A percentile compares a stretch with the other conserved stretches of the same genome.
These are phyloP conservation scores for Tragelaphus scriptus DNA, from an alignment of 2,113 vertebrate genomes.

Conservation along the genomic window DNA sequence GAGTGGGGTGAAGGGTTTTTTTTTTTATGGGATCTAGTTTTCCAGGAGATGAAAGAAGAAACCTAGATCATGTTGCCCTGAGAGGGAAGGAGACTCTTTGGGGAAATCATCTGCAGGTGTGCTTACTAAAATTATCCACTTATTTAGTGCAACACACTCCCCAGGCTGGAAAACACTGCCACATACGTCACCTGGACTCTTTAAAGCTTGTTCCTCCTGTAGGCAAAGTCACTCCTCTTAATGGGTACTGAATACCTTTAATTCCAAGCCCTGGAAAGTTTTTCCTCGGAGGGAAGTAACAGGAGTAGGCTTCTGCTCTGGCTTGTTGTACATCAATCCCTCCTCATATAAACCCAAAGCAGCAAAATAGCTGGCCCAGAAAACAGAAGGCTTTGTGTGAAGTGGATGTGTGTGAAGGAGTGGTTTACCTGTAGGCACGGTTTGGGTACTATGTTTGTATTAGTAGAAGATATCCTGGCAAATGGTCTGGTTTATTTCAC, in stretches of 20 bases:
- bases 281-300: background rate
- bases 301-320: background rate
- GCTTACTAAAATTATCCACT: conserved; percentile 44
- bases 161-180: background rate
- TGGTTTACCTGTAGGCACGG: background rate
- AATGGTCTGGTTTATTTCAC: background rate
- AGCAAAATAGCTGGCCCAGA: background rate
- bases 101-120: background rate
- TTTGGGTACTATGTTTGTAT: too few relatives aligned
- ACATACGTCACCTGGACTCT: background rate
- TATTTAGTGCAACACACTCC: background rate
- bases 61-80: background rate
- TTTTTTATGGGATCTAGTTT: background rate
- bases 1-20: background rate
- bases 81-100: background rate
- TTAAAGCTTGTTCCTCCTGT: background rate
- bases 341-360: background rate
- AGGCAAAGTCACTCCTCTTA: background rate
- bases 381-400: background rate
- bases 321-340: background rate
- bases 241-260: background rate
- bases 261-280: background rate
- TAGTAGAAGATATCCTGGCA: background rate
- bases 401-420: background rate
- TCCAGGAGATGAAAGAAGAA: conserved; percentile 13